Base-by-base conservation (phyloP, 1,140 invertebrate species). In the Tigriopus japonicus region DNA sequence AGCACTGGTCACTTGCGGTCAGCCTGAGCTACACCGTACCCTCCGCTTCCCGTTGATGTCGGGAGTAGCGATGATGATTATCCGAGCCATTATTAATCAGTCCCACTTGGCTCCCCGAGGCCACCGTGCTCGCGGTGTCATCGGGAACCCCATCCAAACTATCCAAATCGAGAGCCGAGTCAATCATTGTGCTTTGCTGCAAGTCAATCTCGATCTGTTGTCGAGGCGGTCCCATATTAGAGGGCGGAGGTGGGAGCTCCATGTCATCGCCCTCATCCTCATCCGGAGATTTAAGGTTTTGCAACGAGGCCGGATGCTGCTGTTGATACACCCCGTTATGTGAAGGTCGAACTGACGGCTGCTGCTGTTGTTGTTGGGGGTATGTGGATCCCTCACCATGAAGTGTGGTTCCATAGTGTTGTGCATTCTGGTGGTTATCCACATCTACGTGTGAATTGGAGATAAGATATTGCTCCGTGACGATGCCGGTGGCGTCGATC, bases 151-250 rank as follows among this genome's bases (percentile, higher is more conserved):
- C 28, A 35, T 35, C 28, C 56, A 85, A 71, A 61, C 84, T 85
- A 71, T 89, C 86, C 60, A 87, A 75, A 74, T 89, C 86, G 59
- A 88, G 73, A 10, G 85, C 85, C 23, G 84, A 85, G 66, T 86
- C 84, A 66, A 87, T 87, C 85, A 87, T 86, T 6, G 85, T 87
- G 14, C 83, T 85, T 69, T 86, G 83, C 66, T 85, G 83, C 60
- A 86, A 73, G 63, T 86, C 55, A 63, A 59, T 45, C 52, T 19
- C 51, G 35, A 40, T 54, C 40, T 56, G 23, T n/a, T 58, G 35
- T 58, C 63, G 62, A 42, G 63, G 56, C 13, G 74, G 71, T 5
- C 24, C 71, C 68, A 10, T 69, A 65, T 45, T 69, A 67, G 60
- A 68, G 59, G 56, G 70, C 67, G 66, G 69, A 15, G 59, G 60